Evolutionary conservation across 2,113 vertebrate species (phyloP).

Genomic region (Percopsis transmontana): DNA sequence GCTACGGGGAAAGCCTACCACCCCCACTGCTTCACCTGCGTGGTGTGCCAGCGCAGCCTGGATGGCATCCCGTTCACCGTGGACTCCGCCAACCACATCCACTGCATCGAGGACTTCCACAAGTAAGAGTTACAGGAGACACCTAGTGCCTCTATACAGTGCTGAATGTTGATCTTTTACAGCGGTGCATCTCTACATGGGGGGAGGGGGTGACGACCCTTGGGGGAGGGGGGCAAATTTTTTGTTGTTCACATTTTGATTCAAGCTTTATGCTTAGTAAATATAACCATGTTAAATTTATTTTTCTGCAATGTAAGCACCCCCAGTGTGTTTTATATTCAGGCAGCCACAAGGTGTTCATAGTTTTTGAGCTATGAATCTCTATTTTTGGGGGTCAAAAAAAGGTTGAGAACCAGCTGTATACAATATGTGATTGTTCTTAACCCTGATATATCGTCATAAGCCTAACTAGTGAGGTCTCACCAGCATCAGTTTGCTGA

Average conservation of each 20-base stretch:
- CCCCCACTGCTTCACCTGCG: conserved; percentile 97
- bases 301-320: too few species aligned
- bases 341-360: too few species aligned
- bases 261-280: too few species aligned
- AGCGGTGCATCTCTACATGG: too few species aligned
- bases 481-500: not conserved
- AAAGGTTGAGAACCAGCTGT: not conserved
- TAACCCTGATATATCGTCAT: too few species aligned
- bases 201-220: too few species aligned
- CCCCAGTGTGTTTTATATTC: too few species aligned
- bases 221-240: too few species aligned
- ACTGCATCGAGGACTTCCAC: conserved; percentile 99
- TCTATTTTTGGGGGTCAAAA: not conserved
- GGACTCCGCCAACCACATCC: conserved; percentile 93
- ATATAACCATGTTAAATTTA: too few species aligned
- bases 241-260: too few species aligned
- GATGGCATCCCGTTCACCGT: conserved; percentile 98
- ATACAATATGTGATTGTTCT: not conserved
- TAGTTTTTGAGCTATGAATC: not conserved
- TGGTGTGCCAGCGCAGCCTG: conserved; percentile 94
- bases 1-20: conserved; percentile 98
- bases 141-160: not conserved
- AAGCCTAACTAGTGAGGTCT: not conserved
- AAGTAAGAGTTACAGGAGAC: conserved; percentile 76
- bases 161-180: too few species aligned